Percentiles rank a stretch among this genome's conserved stretches.
These are phyloP conservation scores for Lacanobia wlatinum DNA, from an alignment of 2,888 invertebrate genomes.

Conservation along the genomic window DNA sequence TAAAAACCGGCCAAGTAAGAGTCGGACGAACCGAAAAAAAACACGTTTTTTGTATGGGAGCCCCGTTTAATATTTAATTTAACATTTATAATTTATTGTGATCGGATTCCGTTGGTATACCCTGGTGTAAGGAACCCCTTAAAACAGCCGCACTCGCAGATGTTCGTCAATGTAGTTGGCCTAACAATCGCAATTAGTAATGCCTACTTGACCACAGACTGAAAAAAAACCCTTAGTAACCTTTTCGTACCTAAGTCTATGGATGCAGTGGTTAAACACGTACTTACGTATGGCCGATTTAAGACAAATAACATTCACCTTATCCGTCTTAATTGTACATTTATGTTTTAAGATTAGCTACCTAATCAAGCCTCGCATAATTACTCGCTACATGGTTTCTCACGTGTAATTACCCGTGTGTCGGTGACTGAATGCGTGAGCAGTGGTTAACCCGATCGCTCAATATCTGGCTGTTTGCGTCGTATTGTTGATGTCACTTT, in stretches of 20 bases:
- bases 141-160: constrained; percentile 18
- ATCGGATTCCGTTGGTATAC: too few relatives aligned
- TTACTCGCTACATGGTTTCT: constrained; percentile 48
- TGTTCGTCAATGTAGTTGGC: neutral
- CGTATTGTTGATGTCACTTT: constrained; percentile 14
- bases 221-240: neutral
- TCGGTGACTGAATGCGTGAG: constrained; percentile 29
- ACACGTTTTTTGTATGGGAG: too few relatives aligned
- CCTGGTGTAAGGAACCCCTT: too few relatives aligned
- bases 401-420: constrained; percentile 32
- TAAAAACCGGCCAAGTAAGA: constrained; percentile 18
- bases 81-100: too few relatives aligned
- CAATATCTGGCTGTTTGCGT: constrained; percentile 1
- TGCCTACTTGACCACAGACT: neutral
- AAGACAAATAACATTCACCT: constrained; percentile 52
- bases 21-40: too few relatives aligned
- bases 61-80: too few relatives aligned
- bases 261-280: constrained; percentile 8
- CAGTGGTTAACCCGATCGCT: constrained; percentile 27
- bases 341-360: constrained; percentile 55
- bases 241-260: neutral
- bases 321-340: constrained; percentile 38
- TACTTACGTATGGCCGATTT: constrained; percentile 28
- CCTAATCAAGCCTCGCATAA: constrained; percentile 59
- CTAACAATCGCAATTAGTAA: neutral